Base-by-base conservation (phyloP, 2,888 invertebrate species). In the Hydrotaea cyrtoneurina region DNA sequence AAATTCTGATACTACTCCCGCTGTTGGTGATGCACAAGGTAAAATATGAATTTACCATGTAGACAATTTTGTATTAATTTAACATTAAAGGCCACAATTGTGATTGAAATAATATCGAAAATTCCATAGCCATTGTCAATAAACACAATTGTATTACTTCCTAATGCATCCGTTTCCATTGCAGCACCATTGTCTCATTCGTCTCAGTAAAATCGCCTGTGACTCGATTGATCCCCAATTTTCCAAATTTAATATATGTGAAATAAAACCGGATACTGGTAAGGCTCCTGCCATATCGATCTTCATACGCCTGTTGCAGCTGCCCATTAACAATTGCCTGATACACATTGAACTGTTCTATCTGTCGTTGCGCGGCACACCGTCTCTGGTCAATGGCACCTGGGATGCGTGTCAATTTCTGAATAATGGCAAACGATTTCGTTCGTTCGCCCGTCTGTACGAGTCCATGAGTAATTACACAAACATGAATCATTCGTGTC, bases 401-500 rank as follows among this genome's bases (percentile, higher is more conserved):
- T 66, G 43, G 8, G 69, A 82, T 69, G 64, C 13, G 3, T 82
- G 82, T 31, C 0, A 0, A 1, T 71, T 57, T 46, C 26, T 78
- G 10, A 72, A 72, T 53, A 43, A 46, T 26, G 7, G n/a, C 5
- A 76, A 78, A 19, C 13, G 23, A 8, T 7, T 4, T 10, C 19
- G 23, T 72, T 26, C 36, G 11, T 17, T 72, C 5, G 8, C 3
- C 31, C 2, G 26, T 19, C 8, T 71, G 15, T 78, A 50, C 31
- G 26, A 72, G 10, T 5, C 19, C 15, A 50, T 78, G 2, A 26
- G 17, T 2, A 2, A 23, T 0, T 57, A 46, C 15, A 15, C 62
- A 46, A 62, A 59, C 23, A 3, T 59, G 0, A 66, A 77, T 77
- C 53, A 66, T 36, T 26, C 77, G 13, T 76, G 76, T 23, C 76